phyloP scores from a whole-genome alignment of 2,888 invertebrate species.

The Hemaris fuciformis region DNA sequence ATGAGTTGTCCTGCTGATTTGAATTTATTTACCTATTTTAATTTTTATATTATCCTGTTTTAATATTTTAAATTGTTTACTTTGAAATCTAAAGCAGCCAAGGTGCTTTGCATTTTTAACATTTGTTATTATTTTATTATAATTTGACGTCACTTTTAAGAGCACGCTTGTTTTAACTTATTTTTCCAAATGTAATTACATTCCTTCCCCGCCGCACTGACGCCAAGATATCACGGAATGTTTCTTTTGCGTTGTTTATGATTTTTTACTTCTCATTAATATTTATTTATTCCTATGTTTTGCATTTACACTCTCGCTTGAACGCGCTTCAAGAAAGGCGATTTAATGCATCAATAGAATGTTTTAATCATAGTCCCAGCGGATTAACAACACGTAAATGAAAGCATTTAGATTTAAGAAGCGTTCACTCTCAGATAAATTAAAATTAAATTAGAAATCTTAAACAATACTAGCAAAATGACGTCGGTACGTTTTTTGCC shows the following conservation, averaged over 20 bases:
- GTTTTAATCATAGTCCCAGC: neutral
- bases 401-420: neutral
- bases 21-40: neutral
- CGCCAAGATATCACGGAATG: slow-evolving; percentile 4
- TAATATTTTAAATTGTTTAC: neutral
- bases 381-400: neutral
- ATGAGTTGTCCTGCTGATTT: neutral
- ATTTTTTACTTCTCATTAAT: neutral
- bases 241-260: neutral
- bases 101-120: neutral
- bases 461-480: neutral
- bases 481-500: neutral
- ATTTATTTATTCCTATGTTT: slow-evolving; percentile 4
- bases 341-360: neutral
- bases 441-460: neutral
- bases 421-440: neutral
- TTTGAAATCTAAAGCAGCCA: neutral
- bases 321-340: neutral
- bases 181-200: neutral
- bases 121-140: neutral
- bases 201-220: neutral
- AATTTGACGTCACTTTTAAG: neutral
- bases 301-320: neutral
- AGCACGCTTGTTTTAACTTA: neutral
- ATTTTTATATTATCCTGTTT: neutral